Base-by-base conservation (phyloP, 2,888 invertebrate species). In the Nycteola revayana region DNA sequence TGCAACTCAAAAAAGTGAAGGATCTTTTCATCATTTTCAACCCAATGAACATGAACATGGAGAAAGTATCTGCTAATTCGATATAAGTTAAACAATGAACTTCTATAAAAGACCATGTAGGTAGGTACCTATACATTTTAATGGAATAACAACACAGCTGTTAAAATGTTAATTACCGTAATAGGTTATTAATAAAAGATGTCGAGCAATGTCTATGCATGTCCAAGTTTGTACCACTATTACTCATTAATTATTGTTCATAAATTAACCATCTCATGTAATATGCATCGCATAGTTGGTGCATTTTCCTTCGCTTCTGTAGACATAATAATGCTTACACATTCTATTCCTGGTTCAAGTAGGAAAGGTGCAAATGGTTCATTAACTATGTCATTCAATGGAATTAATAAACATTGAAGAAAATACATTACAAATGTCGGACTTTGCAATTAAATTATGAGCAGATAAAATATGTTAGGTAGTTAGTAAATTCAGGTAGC, bases 181-280 rank as follows among this genome's bases (percentile, higher is more conserved):
- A 47, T 40, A 34, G 26, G 29, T 32, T 29, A 32, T 43, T 33
- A 43, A 42, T 39, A 30, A 46, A 25, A 25, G 28, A 31, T 30
- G 49, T 44, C 23, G 8, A 36, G 30, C 42, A 45, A 40, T 55
- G 42, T 26, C 10, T 39, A 30, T 33, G 35, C 29, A 37, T 37
- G 36, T 5, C 5, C 3, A 14, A 14, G 14, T 14, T 5, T 14
- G 14, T 14, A 14, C 27, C 49, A 49, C 55, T 44, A 5, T 58
- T 53, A 48, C 49, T 50, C 50, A 53, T 46, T 53, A 36, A 39
- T 38, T 34, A 38, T 14, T 25, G 30, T 11, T 28, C 27, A 51
- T 62, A 54, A 56, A 56, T 53, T 60, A 42, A 24, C 42, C 14
- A 14, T 37, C 33, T 54, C 42, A 62, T 49, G 54, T 32, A 40